Evolutionary conservation across 2,113 vertebrate genomes (phyloP), one percentile per base, ranked within the genome.

Genomic region (Eulemur macaco): DNA sequence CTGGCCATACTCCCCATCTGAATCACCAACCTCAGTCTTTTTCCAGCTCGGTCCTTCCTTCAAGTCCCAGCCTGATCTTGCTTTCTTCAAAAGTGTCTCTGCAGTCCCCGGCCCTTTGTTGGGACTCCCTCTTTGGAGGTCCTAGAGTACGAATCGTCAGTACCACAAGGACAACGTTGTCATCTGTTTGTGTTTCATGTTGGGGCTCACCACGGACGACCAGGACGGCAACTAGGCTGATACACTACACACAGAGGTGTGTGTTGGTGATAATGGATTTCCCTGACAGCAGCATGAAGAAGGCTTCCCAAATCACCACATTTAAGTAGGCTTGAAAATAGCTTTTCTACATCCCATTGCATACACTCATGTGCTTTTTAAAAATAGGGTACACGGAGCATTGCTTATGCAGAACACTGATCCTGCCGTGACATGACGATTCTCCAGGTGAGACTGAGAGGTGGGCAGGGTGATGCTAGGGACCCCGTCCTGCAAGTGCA

Each of bases 51-150:
- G 29, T 63, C 56, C 42, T 60, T 71, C 64, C 42, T 68, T 13
- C 8, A 45, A 37, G 68, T 3, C 8, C 25, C 2, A 14, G 21
- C 29, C 37, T 31, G 27, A 31, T n/a, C 68, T 50, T 3, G 4
- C 37, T 23, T 91, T 2, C 45, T 39, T 27, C 54, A 37, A 31
- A 50, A 34, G 25, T 39, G 6, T 50, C 68, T 39, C 18, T 45
- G 60, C 34, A 6, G 58, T 54, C 27, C 45, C n/a, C 4, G 0
- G 10, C 1, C 7, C 45, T 23, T 1, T 0, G 13, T 54, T 39
- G 56, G 47, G 69, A 64, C 80, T 14, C 15, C 39, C 25, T 39
- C 56, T 58, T 47, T 20, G 39, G 21, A 63, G 37, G 13, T 5
- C 39, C 27, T 42, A 8, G 1, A 11, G 27, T 14, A 37, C 0